phyloP scores from a whole-genome alignment of 37 sponge, comb jelly and placozoan species.

The Beroe forskalii region DNA sequence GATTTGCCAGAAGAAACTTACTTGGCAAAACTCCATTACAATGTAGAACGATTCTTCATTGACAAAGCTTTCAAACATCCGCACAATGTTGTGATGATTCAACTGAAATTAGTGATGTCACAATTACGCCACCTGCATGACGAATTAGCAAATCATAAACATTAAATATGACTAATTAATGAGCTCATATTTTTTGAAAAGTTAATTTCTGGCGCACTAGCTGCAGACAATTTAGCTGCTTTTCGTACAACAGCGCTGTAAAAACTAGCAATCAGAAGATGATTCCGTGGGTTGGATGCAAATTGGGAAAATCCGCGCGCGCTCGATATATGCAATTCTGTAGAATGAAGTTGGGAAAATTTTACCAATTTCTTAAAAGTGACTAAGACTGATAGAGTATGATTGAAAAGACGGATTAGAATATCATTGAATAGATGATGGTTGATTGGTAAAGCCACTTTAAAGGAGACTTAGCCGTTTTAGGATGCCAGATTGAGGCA shows the following conservation, averaged over 20 bases:
- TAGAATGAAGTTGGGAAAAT: too few relatives aligned
- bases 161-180: neutral
- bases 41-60: constrained; percentile 89
- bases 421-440: too few relatives aligned
- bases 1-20: constrained; percentile 64
- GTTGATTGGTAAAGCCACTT: too few relatives aligned
- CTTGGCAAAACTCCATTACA: constrained; percentile 97
- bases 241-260: neutral
- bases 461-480: too few relatives aligned
- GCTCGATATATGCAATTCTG: too few relatives aligned
- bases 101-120: constrained; percentile 69
- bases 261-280: too few relatives aligned
- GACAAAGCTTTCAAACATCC: constrained; percentile 93
- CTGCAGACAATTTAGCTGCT: neutral
- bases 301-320: too few relatives aligned
- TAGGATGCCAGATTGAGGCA: too few relatives aligned
- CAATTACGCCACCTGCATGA: neutral
- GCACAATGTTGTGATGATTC: constrained; percentile 90
- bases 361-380: too few relatives aligned
- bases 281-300: too few relatives aligned
- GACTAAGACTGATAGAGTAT: too few relatives aligned
- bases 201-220: constrained; percentile 59
- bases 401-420: too few relatives aligned
- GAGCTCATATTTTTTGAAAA: constrained; percentile 10
- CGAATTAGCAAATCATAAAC: neutral